Evolutionary conservation across 2,888 invertebrate genomes (phyloP).

Genomic region (Philereme vetulata): DNA sequence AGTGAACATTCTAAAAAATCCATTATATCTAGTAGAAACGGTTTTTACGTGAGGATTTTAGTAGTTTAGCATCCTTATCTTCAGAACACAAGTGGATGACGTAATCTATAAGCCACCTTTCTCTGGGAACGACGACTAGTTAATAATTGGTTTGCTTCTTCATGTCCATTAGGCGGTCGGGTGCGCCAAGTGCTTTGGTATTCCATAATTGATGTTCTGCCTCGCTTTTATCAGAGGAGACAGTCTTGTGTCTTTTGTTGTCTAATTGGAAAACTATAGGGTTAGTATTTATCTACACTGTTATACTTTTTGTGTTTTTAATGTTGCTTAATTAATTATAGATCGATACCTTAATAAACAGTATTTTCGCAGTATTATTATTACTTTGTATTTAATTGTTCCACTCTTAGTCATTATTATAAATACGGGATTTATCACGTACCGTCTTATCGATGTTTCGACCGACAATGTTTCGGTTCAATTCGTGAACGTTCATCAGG

Average conservation of each 20-base stretch:
- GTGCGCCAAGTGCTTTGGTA: slow-evolving; percentile 68
- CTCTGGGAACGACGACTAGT: slow-evolving; percentile 52
- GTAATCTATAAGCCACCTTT: slow-evolving; percentile 48
- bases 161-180: slow-evolving; percentile 61
- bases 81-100: slow-evolving; percentile 38
- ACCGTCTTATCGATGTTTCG: no score
- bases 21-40: no score
- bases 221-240: slow-evolving; percentile 57
- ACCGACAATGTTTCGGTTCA: no score
- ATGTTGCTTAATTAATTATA: no score
- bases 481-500: no score
- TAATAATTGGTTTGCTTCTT: slow-evolving; percentile 67
- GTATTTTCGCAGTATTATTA: neutral
- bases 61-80: slow-evolving; percentile 29
- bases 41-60: slow-evolving; percentile 13
- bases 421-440: no score
- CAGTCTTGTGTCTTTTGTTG: slow-evolving; percentile 33
- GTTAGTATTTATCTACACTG: slow-evolving; percentile 2
- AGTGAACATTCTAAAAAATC: no score
- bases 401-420: no score
- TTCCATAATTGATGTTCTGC: slow-evolving; percentile 68
- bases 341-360: no score
- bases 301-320: no score
- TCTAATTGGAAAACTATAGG: slow-evolving; percentile 20
- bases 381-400: neutral